phyloP scores from a whole-genome alignment of 2,797 vertebrate genomes.

The Antrozous pallidus region DNA sequence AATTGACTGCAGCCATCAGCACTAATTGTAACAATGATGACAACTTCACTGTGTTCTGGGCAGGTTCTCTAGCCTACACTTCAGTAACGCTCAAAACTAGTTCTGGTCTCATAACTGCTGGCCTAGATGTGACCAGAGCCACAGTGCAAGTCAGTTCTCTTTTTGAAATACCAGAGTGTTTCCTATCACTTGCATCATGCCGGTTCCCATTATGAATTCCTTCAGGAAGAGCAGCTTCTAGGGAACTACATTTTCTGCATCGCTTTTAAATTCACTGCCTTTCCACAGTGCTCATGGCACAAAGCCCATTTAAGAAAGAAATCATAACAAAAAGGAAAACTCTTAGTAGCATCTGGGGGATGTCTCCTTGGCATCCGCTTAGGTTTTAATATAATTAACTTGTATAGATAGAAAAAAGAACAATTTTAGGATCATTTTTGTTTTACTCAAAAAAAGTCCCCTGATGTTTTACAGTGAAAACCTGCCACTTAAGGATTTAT shows the following conservation, averaged over 20 bases:
- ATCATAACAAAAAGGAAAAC: slow-evolving; percentile 49
- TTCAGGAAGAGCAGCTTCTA: slow-evolving; percentile 36
- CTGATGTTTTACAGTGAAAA: slow-evolving; percentile 43
- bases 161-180: not conserved
- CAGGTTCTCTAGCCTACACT: not conserved
- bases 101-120: not conserved
- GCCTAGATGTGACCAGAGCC: not conserved
- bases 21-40: not conserved
- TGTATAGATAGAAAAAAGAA: slow-evolving; percentile 55
- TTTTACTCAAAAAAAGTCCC: slow-evolving; percentile 42
- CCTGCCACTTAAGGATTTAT: not conserved
- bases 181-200: not conserved
- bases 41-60: not conserved
- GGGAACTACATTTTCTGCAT: not conserved
- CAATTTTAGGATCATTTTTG: slow-evolving; percentile 24
- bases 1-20: not conserved
- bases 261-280: slow-evolving; percentile 46
- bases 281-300: not conserved
- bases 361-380: slow-evolving; percentile 58
- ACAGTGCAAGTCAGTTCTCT: not conserved
- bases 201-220: not conserved
- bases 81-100: not conserved
- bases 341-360: slow-evolving; percentile 36
- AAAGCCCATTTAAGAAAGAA: slow-evolving; percentile 44
- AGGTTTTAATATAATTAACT: slow-evolving; percentile 62